Evolutionary conservation across 1,140 invertebrate genomes (phyloP).

Genomic region (Lasioglossum albipes): DNA sequence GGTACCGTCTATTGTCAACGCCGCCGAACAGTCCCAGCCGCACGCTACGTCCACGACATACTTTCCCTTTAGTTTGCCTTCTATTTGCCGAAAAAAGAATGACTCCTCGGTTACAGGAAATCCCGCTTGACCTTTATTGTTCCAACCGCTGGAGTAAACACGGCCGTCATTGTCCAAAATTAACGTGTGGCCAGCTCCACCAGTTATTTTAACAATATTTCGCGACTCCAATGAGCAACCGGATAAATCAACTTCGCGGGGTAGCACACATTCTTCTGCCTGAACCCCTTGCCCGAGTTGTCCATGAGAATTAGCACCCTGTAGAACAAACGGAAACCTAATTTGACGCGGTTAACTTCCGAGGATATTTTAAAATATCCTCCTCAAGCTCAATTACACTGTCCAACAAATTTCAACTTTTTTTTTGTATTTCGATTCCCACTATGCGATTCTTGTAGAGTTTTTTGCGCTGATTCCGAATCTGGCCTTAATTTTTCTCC

Average conservation of each 20-base stretch:
- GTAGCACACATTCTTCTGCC: slow-evolving; percentile 85
- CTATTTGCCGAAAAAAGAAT: slow-evolving; percentile 55
- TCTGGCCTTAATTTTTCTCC: too few relatives aligned
- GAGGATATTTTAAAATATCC: too few relatives aligned
- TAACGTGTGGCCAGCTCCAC: slow-evolving; percentile 89
- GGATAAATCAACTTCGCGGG: slow-evolving; percentile 79
- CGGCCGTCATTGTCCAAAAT: slow-evolving; percentile 84
- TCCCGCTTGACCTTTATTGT: slow-evolving; percentile 90
- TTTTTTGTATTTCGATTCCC: too few relatives aligned
- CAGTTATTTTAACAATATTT: slow-evolving; percentile 83
- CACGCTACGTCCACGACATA: slow-evolving; percentile 82
- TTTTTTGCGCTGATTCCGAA: too few relatives aligned
- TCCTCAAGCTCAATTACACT: too few relatives aligned
- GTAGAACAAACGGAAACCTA: slow-evolving; percentile 20
- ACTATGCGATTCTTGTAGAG: too few relatives aligned
- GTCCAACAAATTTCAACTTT: too few relatives aligned
- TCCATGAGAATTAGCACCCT: slow-evolving; percentile 93
- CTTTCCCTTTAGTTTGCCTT: slow-evolving; percentile 69
- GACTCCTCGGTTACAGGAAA: slow-evolving; percentile 70
- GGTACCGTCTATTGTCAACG: slow-evolving; percentile 83
- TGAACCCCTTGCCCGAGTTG: slow-evolving; percentile 86
- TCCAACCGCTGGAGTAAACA: slow-evolving; percentile 93
- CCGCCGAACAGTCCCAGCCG: slow-evolving; percentile 87
- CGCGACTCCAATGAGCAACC: slow-evolving; percentile 72
- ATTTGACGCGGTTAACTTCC: too few relatives aligned